phyloP scores from a whole-genome alignment of 1,140 invertebrate genomes.

The Parasteatoda tepidariorum region DNA sequence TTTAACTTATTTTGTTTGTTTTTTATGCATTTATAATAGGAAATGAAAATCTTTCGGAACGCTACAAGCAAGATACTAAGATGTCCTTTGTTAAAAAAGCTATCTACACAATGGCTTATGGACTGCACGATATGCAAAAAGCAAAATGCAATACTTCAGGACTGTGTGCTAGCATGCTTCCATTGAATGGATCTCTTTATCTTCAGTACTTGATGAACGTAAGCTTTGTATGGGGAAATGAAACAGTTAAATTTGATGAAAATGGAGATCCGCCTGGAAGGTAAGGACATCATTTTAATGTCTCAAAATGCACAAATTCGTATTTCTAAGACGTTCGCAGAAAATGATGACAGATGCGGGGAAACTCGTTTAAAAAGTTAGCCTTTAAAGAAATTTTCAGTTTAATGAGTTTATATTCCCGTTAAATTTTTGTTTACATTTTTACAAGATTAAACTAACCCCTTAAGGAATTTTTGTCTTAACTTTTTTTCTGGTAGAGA shows the following conservation, averaged over 20 bases:
- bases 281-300: conserved; percentile 69
- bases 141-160: conserved; percentile 70
- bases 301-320: not conserved
- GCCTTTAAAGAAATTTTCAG: too few species aligned
- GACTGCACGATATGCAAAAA: conserved; percentile 74
- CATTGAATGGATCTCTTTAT: conserved; percentile 76
- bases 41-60: conserved; percentile 70
- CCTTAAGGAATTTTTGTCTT: too few species aligned
- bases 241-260: conserved; percentile 82
- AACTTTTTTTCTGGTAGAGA: too few species aligned
- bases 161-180: conserved; percentile 75
- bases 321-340: too few species aligned
- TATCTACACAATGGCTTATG: conserved; percentile 78
- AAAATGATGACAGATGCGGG: too few species aligned
- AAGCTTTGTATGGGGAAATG: conserved; percentile 77
- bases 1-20: not conserved
- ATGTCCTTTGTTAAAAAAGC: conserved; percentile 82
- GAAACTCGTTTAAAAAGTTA: too few species aligned
- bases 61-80: conserved; percentile 80
- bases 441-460: too few species aligned
- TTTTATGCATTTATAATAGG: conserved; percentile 63
- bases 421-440: too few species aligned
- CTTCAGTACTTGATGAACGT: conserved; percentile 82
- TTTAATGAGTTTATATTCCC: too few species aligned
- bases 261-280: conserved; percentile 87